Base-by-base conservation (phyloP, 2,888 invertebrate species). In the Dryobotodes eremita region DNA sequence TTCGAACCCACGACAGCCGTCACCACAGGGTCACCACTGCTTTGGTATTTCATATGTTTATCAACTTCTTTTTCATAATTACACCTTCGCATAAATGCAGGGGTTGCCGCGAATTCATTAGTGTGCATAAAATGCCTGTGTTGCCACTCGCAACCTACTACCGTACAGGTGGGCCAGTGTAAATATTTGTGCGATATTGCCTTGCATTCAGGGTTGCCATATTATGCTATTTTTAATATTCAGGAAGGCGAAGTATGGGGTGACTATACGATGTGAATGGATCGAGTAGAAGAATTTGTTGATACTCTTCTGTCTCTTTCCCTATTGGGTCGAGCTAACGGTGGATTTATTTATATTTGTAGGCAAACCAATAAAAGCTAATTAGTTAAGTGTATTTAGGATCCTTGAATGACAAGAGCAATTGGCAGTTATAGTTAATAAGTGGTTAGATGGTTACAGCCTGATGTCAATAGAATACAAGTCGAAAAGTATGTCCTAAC, bases 101-200 rank as follows among this genome's bases (percentile, higher is more conserved):
- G 26, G 68, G 77, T 77, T 77, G 17, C 36, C 64, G 48, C n/a
- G 65, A 53, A 79, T 84, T 87, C 82, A 83, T 87, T 82, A 87
- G 81, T 84, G 82, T 55, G 75, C 77, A 84, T 86, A 83, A 89
- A 88, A 77, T 80, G 69, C 50, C 72, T 46, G 70, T 88, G 75
- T 84, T 89, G 82, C 78, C 65, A 78, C 61, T 86, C 71, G 79
- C 83, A 85, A 86, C 83, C 87, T 84, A 89, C 75, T 81, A 89
- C 73, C 81, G 71, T 71, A 77, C 79, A 80, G 80, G 73, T 71
- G 70, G 83, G 64, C 42, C 13, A 57, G 48, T 73, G 81, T 74
- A 85, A 85, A 90, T 82, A 87, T 85, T 87, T 85, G 81, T 82
- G 53, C 73, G 65, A 85, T 84, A 86, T 82, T 88, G 79, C 87